Conservation (phyloP, 2,113 vertebrate genomes). For the Labeo rohita region DNA sequence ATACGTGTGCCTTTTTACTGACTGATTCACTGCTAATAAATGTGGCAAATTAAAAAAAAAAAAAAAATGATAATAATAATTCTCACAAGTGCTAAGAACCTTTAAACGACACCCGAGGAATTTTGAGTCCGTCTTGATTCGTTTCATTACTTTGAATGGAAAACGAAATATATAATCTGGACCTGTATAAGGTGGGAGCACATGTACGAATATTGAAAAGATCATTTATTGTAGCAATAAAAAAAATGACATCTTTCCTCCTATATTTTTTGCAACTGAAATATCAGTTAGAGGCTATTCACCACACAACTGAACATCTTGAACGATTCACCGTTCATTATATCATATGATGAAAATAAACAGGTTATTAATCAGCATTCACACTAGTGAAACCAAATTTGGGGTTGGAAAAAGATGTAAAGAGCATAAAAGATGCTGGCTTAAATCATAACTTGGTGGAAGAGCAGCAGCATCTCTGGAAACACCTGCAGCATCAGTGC, state of each 20-base stretch:
- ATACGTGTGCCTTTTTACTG: conserved; percentile 39
- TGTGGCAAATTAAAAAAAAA: neutral
- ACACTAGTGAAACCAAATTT: neutral
- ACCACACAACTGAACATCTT: neutral
- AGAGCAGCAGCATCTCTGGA: neutral
- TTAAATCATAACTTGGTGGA: neutral
- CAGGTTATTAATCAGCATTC: neutral
- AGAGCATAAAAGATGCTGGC: neutral
- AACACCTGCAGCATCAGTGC: neutral
- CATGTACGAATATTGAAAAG: neutral
- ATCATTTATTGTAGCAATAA: neutral
- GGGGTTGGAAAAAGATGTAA: neutral
- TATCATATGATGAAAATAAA: neutral
- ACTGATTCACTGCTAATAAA: neutral
- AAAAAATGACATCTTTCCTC: neutral
- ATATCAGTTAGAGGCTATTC: neutral
- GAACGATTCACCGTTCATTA: neutral
- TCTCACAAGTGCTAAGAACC: neutral
- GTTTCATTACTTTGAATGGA: neutral
- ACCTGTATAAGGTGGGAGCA: neutral
- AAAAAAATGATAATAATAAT: neutral
- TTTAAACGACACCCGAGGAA: neutral
- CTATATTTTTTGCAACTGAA: neutral
- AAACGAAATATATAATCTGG: neutral
- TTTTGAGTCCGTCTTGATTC: neutral